Conservation (phyloP, 1,140 invertebrate species). For the Asbolus verrucosus region DNA sequence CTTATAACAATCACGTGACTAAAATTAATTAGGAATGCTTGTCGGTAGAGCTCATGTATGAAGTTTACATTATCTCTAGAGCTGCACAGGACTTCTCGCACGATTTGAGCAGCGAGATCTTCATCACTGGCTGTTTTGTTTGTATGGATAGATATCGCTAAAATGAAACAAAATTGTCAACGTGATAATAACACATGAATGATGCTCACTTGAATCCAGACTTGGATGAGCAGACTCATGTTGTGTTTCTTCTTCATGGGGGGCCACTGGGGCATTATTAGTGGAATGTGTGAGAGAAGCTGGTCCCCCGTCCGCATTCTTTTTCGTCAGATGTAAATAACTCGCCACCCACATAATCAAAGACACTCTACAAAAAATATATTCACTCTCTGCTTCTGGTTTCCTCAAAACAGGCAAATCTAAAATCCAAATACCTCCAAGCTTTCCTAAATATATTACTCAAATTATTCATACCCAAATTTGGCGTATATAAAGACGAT, state of each 20-base stretch:
- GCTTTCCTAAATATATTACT: too few species aligned
- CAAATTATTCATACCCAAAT: conserved; percentile 74
- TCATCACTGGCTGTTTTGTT: conserved; percentile 60
- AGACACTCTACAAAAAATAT: conserved; percentile 81
- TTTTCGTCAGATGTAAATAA: conserved; percentile 75
- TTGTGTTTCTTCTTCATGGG: conserved; percentile 59
- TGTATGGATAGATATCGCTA: conserved; percentile 59
- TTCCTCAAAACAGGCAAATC: conserved; percentile 70
- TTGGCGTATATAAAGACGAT: conserved; percentile 89
- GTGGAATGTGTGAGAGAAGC: conserved; percentile 42
- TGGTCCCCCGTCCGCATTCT: conserved; percentile 46
- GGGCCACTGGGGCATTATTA: conserved; percentile 19
- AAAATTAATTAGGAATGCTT: conserved; percentile 92
- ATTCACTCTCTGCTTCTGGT: conserved; percentile 74
- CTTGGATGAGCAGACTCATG: conserved; percentile 60
- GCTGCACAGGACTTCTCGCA: conserved; percentile 89
- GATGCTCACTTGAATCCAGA: conserved; percentile 62
- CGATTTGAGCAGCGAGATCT: conserved; percentile 69
- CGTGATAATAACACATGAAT: too few species aligned
- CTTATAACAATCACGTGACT: conserved; percentile 87
- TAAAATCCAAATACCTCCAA: conserved; percentile 58
- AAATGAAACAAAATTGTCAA: conserved; percentile 44
- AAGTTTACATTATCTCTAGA: conserved; percentile 94
- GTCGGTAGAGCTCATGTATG: conserved; percentile 93
- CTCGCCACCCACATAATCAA: conserved; percentile 91